Conservation (phyloP, 2,113 vertebrate species). For the Cynocephalus volans region DNA sequence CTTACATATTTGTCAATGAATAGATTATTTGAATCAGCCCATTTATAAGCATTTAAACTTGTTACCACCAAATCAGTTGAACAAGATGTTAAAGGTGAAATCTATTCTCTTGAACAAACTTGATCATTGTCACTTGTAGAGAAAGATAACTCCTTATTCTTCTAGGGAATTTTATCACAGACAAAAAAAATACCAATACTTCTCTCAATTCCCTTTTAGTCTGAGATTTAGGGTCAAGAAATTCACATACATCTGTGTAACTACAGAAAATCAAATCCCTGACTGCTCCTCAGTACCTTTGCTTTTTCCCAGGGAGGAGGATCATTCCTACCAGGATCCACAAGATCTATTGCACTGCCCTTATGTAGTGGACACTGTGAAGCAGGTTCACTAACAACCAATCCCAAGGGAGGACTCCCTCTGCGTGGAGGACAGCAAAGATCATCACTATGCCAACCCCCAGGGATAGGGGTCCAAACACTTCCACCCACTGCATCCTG, state of each 20-base stretch:
- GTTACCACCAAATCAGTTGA: neutral
- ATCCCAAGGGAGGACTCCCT: neutral
- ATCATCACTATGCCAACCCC: neutral
- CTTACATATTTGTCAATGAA: neutral
- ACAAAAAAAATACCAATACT: neutral
- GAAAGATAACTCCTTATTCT: constrained; percentile 7
- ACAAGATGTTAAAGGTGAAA: neutral
- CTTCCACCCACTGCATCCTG: neutral
- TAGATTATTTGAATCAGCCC: constrained; percentile 23
- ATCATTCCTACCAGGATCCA: neutral
- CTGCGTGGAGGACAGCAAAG: neutral
- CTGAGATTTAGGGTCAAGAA: neutral
- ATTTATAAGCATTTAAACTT: constrained; percentile 23
- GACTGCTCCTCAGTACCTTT: neutral
- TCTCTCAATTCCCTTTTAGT: neutral
- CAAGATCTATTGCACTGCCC: neutral
- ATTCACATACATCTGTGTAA: neutral
- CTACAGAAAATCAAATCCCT: neutral
- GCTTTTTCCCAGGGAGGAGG: neutral
- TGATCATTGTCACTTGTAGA: neutral
- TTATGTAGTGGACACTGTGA: neutral
- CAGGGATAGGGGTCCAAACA: neutral
- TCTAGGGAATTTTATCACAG: neutral
- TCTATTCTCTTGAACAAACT: constrained; percentile 44
- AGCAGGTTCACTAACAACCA: neutral